Base-by-base conservation (phyloP, 2,797 vertebrate species). In the Carapus acus region DNA sequence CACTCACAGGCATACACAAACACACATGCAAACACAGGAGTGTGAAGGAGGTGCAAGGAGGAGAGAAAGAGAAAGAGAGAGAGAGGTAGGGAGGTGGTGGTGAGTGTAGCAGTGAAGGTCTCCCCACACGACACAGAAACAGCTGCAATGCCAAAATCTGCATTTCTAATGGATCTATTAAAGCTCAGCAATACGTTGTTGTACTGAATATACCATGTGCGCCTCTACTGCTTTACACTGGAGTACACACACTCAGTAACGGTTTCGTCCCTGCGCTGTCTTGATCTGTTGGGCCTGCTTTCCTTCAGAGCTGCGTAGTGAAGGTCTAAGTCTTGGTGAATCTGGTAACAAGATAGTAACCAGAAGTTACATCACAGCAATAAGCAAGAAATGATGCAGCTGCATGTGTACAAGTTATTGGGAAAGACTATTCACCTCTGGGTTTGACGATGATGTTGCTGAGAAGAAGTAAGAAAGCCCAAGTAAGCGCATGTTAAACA, bases 231-330 rank as follows among this genome's bases (percentile, higher is more conserved):
- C 33, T 41, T 67, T 2, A 74, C 46, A 11, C 59, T 11, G 1
- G 66, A 66, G 44, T 78, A 78, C 13, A 78, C 50, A 34, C 65
- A 71, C 0, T 63, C 59, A 38, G 2, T 47, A 1, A 3, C 0
- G n/a, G n/a, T 2, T 13, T 59, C 11, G 6, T 58, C 23, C 0
- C 3, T 17, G 12, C 46, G 47, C 59, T 18, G 27, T 64, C 50
- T 64, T 1, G 65, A 7, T 23, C 13, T 40, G n/a, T 29, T 49
- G 21, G 6, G 2, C 31, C 17, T 49, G 12, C 23, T 21, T 8
- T 45, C 18, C 17, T 21, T 44, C 15, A 74, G 17, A 23, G 69
- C 58, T 18, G 64, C 63, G 0, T 72, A 76, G 54, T 70, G 62
- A 17, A 77, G n/a, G 37, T 51, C 68, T 31, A 43, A 56, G 44